Evolutionary conservation across 2,888 invertebrate genomes (phyloP).

Genomic region (Elmis aenea): DNA sequence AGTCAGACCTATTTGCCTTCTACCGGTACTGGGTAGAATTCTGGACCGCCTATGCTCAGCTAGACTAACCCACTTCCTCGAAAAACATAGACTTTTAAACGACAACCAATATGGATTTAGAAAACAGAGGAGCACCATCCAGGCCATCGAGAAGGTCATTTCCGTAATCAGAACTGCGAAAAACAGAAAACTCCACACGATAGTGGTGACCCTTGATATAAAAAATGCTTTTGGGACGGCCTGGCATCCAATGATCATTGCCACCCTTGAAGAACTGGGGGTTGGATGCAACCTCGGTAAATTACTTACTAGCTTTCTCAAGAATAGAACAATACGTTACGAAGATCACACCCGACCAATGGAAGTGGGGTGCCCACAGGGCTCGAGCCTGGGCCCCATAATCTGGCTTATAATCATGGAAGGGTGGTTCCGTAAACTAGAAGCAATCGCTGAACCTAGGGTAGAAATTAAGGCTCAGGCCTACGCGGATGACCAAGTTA

Average conservation of each 20-base stretch:
- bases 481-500: constrained; percentile 19
- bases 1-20: constrained; percentile 29
- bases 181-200: background rate
- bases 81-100: constrained; percentile 16
- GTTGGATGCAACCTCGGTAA: constrained; percentile 11
- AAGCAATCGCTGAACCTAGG: constrained; percentile 1
- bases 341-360: constrained; percentile 8
- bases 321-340: constrained; percentile 11
- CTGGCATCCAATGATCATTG: background rate
- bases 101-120: constrained; percentile 24
- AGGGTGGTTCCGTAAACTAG: constrained; percentile 22
- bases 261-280: background rate
- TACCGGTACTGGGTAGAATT: constrained; percentile 28
- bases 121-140: constrained; percentile 26
- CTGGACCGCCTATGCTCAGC: constrained; percentile 28
- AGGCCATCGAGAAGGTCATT: constrained; percentile 21
- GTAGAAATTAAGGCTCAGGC: constrained; percentile 6
- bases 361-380: constrained; percentile 24
- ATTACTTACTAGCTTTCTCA: constrained; percentile 15
- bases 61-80: constrained; percentile 22
- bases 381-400: constrained; percentile 24
- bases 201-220: constrained; percentile 2
- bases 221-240: constrained; percentile 5
- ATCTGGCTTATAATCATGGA: constrained; percentile 26
- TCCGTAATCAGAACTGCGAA: background rate